Evolutionary conservation across 2,888 invertebrate species (phyloP), one percentile per base, ranked within the genome.

Genomic region (Macrosoma leucophasiata): DNA sequence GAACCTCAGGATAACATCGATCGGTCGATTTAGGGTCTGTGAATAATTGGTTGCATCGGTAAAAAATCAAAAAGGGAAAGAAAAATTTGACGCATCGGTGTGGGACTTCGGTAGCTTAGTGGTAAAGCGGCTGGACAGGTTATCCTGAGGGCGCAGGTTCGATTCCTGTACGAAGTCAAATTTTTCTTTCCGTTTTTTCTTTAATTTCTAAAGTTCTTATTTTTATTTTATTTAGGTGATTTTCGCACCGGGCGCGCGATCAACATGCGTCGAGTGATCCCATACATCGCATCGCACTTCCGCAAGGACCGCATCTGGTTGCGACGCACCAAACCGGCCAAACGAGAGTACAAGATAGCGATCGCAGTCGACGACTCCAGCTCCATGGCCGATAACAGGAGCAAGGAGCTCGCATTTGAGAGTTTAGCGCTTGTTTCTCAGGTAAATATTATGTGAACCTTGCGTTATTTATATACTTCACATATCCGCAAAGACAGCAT

Each of bases 281-380:
- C 98, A 0, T 99, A 99, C 82, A 97, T 99, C 49, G 99, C 99
- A 10, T 98, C 98, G 41, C 95, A 98, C 72, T 99, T 98, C 81
- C 89, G 98, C 24, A 99, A 99, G 70, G 98, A 99, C 69, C 97
- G 98, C 71, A 99, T 99, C 59, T 99, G 99, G 99, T 66, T 99
- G 57, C 86, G 98, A 8, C 86, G 99, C 33, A 98, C 96, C 0
- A 96, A 96, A 68, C 97, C 97, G 0, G 96, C 95, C 1, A 95
- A 96, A 62, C 87, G 99, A 27, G 94, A 98, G 52, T 99, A 99
- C 74, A 97, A 97, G 71, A 95, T 98, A 28, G 90, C 97, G 11
- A 86, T 99, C 24, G 98, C 99, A 0, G 90, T 99, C 4, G 99
- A 99, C 66, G 98, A 99, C 70, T 98, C 98, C 6, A 91, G 91